Evolutionary conservation across 2,113 vertebrate species (phyloP).

Genomic region (Cheilinus undulatus): DNA sequence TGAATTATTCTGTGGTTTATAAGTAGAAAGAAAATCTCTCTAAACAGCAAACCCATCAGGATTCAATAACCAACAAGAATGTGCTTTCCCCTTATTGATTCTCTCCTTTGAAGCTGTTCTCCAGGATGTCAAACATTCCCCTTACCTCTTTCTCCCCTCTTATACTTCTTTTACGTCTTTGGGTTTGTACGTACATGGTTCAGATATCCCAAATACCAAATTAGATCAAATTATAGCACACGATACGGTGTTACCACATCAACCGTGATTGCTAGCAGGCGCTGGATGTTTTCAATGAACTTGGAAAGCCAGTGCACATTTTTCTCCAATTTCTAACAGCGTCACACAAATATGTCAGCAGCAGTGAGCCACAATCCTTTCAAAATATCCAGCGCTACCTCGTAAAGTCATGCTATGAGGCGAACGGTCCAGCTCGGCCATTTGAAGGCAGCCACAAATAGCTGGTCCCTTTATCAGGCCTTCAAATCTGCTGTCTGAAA

Average conservation of each 20-base stretch:
- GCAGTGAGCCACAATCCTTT: slow-evolving; percentile 62
- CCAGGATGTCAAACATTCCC: slow-evolving; percentile 3
- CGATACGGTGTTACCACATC: slow-evolving; percentile 56
- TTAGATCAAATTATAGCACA: slow-evolving; percentile 44
- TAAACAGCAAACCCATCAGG: background rate
- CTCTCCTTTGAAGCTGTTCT: background rate
- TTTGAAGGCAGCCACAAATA: slow-evolving; percentile 22
- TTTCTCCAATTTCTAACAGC: slow-evolving; percentile 66
- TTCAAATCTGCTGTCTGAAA: slow-evolving; percentile 34
- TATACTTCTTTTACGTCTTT: slow-evolving; percentile 3
- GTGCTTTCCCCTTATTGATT: slow-evolving; percentile 1
- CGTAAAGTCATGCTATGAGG: slow-evolving; percentile 68
- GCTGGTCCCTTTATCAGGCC: slow-evolving; percentile 35
- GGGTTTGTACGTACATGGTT: slow-evolving; percentile 32
- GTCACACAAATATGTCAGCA: slow-evolving; percentile 72
- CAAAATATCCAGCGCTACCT: slow-evolving; percentile 58
- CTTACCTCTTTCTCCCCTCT: slow-evolving; percentile 6
- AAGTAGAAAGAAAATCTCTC: slow-evolving; percentile 11
- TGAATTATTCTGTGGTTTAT: slow-evolving; percentile 24
- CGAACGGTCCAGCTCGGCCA: background rate
- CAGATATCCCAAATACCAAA: slow-evolving; percentile 41
- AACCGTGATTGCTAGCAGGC: slow-evolving; percentile 70
- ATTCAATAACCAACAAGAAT: slow-evolving; percentile 23
- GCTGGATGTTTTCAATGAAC: slow-evolving; percentile 72
- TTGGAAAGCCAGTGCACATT: slow-evolving; percentile 53